Percentiles rank a stretch among this genome's conserved stretches.
Evolutionary conservation across 1,140 invertebrate genomes (phyloP).

Genomic region (Drosophila fuyamai): DNA sequence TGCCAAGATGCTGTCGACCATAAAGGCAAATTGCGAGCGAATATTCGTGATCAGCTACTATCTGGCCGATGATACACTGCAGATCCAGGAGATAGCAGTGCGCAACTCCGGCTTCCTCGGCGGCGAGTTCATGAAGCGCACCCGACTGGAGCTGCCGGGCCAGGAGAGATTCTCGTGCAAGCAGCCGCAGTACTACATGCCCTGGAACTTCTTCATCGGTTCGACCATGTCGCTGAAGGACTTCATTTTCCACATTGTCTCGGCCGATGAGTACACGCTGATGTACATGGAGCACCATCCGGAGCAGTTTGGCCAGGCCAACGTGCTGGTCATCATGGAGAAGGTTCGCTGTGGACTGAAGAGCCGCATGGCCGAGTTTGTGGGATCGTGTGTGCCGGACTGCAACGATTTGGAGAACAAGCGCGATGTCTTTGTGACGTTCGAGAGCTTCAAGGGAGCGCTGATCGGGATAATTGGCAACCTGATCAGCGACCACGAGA

Average conservation of each 20-base stretch:
- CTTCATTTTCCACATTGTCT: constrained; percentile 91
- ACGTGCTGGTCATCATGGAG: constrained; percentile 88
- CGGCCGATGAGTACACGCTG: constrained; percentile 94
- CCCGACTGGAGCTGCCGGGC: constrained; percentile 89
- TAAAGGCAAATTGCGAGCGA: constrained; percentile 88
- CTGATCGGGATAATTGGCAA: constrained; percentile 87
- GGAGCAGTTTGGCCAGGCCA: constrained; percentile 90
- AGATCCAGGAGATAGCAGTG: constrained; percentile 90
- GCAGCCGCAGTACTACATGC: constrained; percentile 90
- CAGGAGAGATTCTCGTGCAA: constrained; percentile 89
- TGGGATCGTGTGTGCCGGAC: constrained; percentile 45
- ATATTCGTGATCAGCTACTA: constrained; percentile 93
- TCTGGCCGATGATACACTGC: constrained; percentile 92
- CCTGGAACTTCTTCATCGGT: constrained; percentile 93
- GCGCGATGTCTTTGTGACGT: constrained; percentile 65
- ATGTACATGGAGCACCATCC: constrained; percentile 93
- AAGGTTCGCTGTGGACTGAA: constrained; percentile 88
- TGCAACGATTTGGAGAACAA: constrained; percentile 56
- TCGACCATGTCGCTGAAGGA: constrained; percentile 90
- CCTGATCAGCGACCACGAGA: constrained; percentile 91
- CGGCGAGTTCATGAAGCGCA: constrained; percentile 89
- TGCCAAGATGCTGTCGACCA: constrained; percentile 90
- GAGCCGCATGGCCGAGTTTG: constrained; percentile 64
- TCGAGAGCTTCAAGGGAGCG: constrained; percentile 87
- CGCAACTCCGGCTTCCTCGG: constrained; percentile 90